Evolutionary conservation across 2,797 vertebrate genomes (phyloP), one percentile per base, ranked within the genome.

Genomic region (Coilia nasus): DNA sequence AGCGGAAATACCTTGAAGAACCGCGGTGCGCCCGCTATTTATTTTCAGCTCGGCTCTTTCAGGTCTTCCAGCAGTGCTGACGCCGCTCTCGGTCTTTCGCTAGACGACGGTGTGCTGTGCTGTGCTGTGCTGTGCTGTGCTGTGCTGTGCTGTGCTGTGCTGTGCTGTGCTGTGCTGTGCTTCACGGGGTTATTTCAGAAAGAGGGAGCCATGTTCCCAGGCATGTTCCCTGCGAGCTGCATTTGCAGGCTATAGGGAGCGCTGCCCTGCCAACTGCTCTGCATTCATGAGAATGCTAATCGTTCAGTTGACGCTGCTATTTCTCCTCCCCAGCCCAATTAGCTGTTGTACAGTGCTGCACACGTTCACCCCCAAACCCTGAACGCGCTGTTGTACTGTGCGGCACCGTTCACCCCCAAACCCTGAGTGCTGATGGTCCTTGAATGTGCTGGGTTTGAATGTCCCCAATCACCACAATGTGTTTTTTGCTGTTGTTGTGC

Each of bases 1-100:
- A 93, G 91, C 91, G 94, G 93, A 87, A 94, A 95, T 93, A 93
- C 91, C 94, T 94, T 88, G 90, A 92, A 94, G 88, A 92, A 89
- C 86, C 91, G 90, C 14, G 0, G 67, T 35, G 67, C 31, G 67
- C 28, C 12, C 44, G 62, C 82, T 82, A 87, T 87, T 64, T 60
- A 84, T 84, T 82, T 85, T 81, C 78, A 25, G 62, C 17, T n/a
- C 78, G 15, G 64, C 67, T 14, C 54, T 80, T 41, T 62, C 31
- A 47, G 67, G 44, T 44, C 56, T 81, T 82, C 23, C 23, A 35
- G 21, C 28, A 1, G 17, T 81, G 5, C 6, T 23, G n/a, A 31
- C 25, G 11, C 12, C 12, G 6, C 81, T 11, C 44, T 56, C 4
- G 31, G 17, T 2, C 28, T 23, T 17, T 3, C 14, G 50, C 50